Percentiles rank a stretch among this genome's conserved stretches.
These are phyloP conservation scores for Zygaena filipendulae DNA, from an alignment of 2,888 invertebrate genomes.

Conservation along the genomic window DNA sequence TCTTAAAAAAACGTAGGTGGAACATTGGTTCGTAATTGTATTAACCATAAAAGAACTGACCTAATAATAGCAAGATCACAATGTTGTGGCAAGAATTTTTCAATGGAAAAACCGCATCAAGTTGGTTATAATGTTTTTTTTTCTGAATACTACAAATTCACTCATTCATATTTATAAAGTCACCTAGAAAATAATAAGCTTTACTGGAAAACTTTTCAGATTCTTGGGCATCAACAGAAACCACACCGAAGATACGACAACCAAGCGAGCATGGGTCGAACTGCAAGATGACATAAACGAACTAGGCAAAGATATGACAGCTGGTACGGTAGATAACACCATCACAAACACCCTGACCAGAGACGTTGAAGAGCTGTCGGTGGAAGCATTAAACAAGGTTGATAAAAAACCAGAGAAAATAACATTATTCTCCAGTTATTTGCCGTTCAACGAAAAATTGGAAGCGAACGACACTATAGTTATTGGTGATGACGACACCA, in stretches of 20 bases:
- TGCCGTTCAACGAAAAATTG: slow-evolving; percentile 23
- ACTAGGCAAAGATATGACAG: slow-evolving; percentile 21
- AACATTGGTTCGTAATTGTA: too few relatives aligned
- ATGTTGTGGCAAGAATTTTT: too few relatives aligned
- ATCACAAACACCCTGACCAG: slow-evolving; percentile 30
- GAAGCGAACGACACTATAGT: slow-evolving; percentile 21
- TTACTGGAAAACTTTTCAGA: too few relatives aligned
- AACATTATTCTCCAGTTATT: slow-evolving; percentile 35
- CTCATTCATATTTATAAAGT: too few relatives aligned
- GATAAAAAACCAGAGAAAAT: slow-evolving; percentile 52
- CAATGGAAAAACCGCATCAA: too few relatives aligned
- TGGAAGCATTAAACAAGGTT: slow-evolving; percentile 28
- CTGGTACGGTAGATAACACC: slow-evolving; percentile 38
- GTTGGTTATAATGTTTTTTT: too few relatives aligned
- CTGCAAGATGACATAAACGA: slow-evolving; percentile 30
- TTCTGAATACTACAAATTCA: too few relatives aligned
- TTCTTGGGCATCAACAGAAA: slow-evolving; percentile 37
- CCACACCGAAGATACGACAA: slow-evolving; percentile 22
- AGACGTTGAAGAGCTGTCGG: slow-evolving; percentile 47
- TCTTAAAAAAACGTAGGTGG: too few relatives aligned
- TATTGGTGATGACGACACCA: slow-evolving; percentile 13
- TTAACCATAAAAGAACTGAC: too few relatives aligned
- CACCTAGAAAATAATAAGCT: too few relatives aligned
- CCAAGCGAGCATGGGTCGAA: slow-evolving; percentile 27
- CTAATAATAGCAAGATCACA: too few relatives aligned